Evolutionary conservation across 2,113 vertebrate genomes (phyloP).

Genomic region (Synodontis membranacea): DNA sequence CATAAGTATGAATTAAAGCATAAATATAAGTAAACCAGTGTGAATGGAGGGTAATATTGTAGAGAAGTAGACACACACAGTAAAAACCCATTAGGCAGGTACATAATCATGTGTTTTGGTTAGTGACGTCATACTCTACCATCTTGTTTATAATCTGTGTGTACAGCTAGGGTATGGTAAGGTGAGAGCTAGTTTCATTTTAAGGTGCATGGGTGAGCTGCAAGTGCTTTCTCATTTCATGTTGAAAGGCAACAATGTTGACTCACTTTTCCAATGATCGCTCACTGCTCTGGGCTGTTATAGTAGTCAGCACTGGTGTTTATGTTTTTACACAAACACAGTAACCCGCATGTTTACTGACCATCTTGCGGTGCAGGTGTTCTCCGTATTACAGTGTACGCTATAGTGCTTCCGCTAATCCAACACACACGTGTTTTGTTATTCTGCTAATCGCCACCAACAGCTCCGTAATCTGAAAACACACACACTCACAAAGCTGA

Average conservation of each 20-base stretch:
- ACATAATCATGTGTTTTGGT: not conserved
- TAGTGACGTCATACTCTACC: not conserved
- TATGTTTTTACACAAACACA: not conserved
- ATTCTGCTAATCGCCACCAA: not conserved
- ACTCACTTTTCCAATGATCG: not conserved
- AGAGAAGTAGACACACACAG: not conserved
- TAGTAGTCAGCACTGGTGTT: not conserved
- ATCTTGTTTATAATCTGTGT: not conserved
- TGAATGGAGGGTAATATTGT: no score
- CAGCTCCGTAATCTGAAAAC: not conserved
- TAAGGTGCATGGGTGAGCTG: not conserved
- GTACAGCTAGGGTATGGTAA: not conserved
- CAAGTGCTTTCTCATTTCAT: not conserved
- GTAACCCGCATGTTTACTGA: slow-evolving; percentile 3
- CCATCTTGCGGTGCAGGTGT: not conserved
- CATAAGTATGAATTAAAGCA: no score
- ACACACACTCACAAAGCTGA: not conserved
- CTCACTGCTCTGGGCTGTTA: not conserved
- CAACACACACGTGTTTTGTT: slow-evolving; percentile 5
- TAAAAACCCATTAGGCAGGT: not conserved
- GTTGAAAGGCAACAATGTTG: not conserved
- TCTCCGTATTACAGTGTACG: not conserved
- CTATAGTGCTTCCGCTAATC: not conserved
- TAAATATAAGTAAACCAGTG: not conserved
- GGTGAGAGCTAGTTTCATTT: not conserved